Evolutionary conservation across 2,888 invertebrate genomes (phyloP).

Genomic region (Eumerus sabulonum): DNA sequence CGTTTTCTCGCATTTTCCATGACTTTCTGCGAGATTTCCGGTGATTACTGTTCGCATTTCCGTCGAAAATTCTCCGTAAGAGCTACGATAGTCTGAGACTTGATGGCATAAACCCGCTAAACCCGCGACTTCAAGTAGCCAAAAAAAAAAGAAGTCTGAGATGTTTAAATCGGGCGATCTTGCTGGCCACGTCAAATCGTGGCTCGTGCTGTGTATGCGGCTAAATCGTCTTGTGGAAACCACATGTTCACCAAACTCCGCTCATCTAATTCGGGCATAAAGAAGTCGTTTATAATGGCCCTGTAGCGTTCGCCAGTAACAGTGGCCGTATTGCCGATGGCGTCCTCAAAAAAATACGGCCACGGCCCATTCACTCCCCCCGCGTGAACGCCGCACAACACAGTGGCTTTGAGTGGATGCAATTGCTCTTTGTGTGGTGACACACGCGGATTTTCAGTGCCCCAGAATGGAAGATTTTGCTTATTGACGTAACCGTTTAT

Average conservation of each 20-base stretch:
- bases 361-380: slow-evolving; percentile 1
- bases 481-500: slow-evolving; percentile 12
- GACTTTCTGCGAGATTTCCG: background rate
- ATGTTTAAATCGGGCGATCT: slow-evolving; percentile 2
- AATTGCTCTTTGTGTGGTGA: slow-evolving; percentile 1
- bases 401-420: slow-evolving; percentile 11
- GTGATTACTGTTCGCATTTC: too few species aligned
- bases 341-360: slow-evolving; percentile 1
- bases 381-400: slow-evolving; percentile 5
- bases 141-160: background rate
- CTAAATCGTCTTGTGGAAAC: slow-evolving; percentile 12
- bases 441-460: slow-evolving; percentile 11
- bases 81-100: slow-evolving; percentile 1
- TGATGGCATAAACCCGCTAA: background rate
- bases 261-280: slow-evolving; percentile 5
- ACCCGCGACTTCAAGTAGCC: slow-evolving; percentile 8
- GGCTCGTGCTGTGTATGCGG: slow-evolving; percentile 10
- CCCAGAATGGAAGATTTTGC: slow-evolving; percentile 15
- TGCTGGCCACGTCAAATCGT: slow-evolving; percentile 11
- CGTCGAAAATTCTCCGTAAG: background rate
- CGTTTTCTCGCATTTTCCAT: background rate
- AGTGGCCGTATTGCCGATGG: too few species aligned
- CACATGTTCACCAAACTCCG: background rate
- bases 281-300: slow-evolving; percentile 6
- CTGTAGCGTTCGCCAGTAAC: slow-evolving; percentile 12